phyloP scores from a whole-genome alignment of 2,113 vertebrate genomes.

The Nothobranchius furzeri region DNA sequence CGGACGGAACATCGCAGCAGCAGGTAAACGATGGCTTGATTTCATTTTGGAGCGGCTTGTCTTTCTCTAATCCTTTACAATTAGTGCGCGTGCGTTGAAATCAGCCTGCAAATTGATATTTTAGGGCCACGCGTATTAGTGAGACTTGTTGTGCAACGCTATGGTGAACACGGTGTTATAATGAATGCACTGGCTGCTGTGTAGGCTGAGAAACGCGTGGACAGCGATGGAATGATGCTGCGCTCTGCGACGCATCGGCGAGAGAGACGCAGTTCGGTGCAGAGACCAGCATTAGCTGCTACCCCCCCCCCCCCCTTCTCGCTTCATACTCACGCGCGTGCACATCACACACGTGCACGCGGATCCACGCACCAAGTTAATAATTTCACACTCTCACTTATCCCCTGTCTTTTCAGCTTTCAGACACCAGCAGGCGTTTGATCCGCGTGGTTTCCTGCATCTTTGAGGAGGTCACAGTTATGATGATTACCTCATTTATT shows the following conservation, averaged over 20 bases:
- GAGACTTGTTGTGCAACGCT: conserved; percentile 60
- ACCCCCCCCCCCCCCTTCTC: conserved; percentile 20
- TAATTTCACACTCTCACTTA: conserved; percentile 43
- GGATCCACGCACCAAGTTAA: conserved; percentile 32
- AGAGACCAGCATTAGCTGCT: conserved; percentile 56
- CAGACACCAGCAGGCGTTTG: conserved; percentile 34
- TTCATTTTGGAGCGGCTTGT: no score
- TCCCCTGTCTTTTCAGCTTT: conserved; percentile 23
- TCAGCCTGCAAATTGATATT: not conserved
- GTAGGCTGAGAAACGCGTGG: conserved; percentile 74
- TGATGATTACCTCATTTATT: conserved; percentile 12
- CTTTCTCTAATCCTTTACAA: no score
- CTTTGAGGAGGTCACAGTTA: conserved; percentile 21
- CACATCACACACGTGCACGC: conserved; percentile 37
- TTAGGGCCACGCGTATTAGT: conserved; percentile 21
- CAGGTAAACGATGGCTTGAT: conserved; percentile 47
- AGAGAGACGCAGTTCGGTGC: conserved; percentile 70
- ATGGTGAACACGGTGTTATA: conserved; percentile 47
- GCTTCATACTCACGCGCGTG: conserved; percentile 31
- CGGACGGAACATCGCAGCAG: conserved; percentile 52
- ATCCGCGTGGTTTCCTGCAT: conserved; percentile 1
- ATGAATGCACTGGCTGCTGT: conserved; percentile 64
- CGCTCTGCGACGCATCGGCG: conserved; percentile 64
- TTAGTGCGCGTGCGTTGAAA: no score
- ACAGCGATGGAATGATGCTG: conserved; percentile 69